A percentile compares a stretch with the other conserved stretches of the same genome.
These are phyloP conservation scores for Criorhina ranunculi DNA, from an alignment of 2,888 invertebrate species.

Conservation along the genomic window DNA sequence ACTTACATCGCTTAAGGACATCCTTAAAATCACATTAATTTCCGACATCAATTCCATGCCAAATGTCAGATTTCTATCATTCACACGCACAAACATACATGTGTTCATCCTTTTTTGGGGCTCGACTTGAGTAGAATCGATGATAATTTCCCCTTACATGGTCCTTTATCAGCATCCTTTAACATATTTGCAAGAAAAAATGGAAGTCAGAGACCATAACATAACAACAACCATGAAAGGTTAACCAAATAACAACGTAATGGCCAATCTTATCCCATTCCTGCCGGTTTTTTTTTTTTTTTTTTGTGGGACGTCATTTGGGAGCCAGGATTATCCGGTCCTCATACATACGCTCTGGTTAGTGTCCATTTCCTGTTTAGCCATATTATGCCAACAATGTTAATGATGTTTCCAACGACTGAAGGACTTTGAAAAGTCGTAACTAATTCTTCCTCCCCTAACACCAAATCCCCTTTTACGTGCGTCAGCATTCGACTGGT, in stretches of 20 bases:
- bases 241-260: slow-evolving; percentile 53
- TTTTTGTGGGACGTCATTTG: neutral
- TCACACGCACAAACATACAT: neutral
- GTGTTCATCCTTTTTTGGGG: neutral
- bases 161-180: neutral
- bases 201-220: neutral
- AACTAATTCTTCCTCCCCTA: neutral
- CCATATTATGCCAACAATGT: slow-evolving; percentile 42
- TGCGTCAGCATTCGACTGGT: neutral
- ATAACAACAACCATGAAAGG: slow-evolving; percentile 28
- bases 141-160: slow-evolving; percentile 5
- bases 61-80: slow-evolving; percentile 51
- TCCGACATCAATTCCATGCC: slow-evolving; percentile 45
- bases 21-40: slow-evolving; percentile 50
- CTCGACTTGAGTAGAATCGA: neutral
- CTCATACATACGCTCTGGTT: neutral
- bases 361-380: slow-evolving; percentile 9
- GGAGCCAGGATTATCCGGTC: slow-evolving; percentile 13
- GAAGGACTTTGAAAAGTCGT: neutral
- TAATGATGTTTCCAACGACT: slow-evolving; percentile 36
- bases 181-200: neutral
- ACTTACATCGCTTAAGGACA: slow-evolving; percentile 27
- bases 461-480: neutral
- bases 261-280: slow-evolving; percentile 6
- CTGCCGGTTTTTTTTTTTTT: too few relatives aligned